These are phyloP conservation scores for Scomberomorus guttatus DNA, from an alignment of 2,797 vertebrate genomes.

Conservation along the genomic window DNA sequence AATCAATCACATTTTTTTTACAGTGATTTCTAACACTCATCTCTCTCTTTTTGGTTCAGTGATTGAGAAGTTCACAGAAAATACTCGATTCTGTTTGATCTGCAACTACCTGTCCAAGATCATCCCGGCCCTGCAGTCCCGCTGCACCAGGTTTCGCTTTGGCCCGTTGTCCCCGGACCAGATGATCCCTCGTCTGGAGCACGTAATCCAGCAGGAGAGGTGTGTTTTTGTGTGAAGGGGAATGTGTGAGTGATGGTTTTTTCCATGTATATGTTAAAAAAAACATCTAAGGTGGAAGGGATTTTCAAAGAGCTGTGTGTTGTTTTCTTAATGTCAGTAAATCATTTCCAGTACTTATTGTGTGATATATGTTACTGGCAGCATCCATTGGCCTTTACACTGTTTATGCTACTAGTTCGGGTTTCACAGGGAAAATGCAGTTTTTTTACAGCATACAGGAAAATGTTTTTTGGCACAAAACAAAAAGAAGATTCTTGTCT, in stretches of 20 bases:
- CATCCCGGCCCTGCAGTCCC: slow-evolving; percentile 97
- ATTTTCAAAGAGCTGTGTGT: background rate
- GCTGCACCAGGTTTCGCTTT: slow-evolving; percentile 97
- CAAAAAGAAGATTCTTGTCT: background rate
- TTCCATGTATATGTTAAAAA: background rate
- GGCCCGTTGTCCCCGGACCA: slow-evolving; percentile 93
- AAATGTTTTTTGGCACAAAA: background rate
- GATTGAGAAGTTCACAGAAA: slow-evolving; percentile 98
- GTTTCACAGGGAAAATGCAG: background rate
- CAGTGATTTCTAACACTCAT: background rate
- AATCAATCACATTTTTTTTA: background rate
- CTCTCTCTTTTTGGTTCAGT: slow-evolving; percentile 79
- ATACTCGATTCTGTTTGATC: slow-evolving; percentile 97
- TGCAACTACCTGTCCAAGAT: slow-evolving; percentile 99
- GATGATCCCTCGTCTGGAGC: slow-evolving; percentile 94
- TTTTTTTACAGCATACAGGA: no score
- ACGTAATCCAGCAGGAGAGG: slow-evolving; percentile 92
- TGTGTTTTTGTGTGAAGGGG: slow-evolving; percentile 67
- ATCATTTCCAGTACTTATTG: no score
- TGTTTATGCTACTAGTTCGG: background rate
- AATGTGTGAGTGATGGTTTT: background rate
- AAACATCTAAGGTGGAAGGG: background rate
- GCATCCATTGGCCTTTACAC: no score
- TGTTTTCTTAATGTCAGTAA: no score
- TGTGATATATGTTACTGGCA: no score